These are phyloP conservation scores for Pithys albifrons DNA, from an alignment of 2,113 vertebrate species.

Conservation along the genomic window DNA sequence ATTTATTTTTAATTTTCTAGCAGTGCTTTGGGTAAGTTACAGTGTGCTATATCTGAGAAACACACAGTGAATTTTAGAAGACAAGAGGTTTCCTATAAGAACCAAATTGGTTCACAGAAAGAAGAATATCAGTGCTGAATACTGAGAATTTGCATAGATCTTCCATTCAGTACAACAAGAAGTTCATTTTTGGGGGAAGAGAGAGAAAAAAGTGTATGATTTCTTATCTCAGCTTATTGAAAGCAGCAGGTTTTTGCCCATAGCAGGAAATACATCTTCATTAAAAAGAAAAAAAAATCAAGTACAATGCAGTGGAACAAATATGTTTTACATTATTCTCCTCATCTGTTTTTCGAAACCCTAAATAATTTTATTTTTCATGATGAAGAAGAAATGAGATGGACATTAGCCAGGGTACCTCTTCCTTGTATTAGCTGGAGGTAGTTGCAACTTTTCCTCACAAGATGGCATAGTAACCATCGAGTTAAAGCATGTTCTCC, in stretches of 20 bases:
- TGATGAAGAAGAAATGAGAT: neutral
- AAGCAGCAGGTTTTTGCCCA: neutral
- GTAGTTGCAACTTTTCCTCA: constrained; percentile 45
- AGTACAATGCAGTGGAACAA: neutral
- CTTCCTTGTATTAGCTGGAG: neutral
- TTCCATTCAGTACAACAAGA: neutral
- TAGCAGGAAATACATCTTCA: neutral
- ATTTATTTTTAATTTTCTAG: neutral
- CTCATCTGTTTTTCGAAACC: neutral
- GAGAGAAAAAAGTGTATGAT: accelerated
- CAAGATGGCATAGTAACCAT: constrained; percentile 75
- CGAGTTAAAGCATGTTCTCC: neutral
- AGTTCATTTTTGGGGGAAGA: neutral
- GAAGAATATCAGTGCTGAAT: neutral
- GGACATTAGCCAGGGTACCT: neutral
- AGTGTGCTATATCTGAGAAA: constrained; percentile 4
- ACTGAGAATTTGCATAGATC: neutral
- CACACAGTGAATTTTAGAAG: neutral
- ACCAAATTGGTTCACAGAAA: neutral
- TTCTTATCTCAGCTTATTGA: neutral
- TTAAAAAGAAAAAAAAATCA: accelerated
- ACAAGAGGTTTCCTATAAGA: neutral
- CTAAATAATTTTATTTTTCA: neutral
- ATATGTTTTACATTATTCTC: neutral
- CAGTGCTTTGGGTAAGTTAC: neutral